Evolutionary conservation across 2,797 vertebrate species (phyloP).

Genomic region (Eleutherodactylus coqui): DNA sequence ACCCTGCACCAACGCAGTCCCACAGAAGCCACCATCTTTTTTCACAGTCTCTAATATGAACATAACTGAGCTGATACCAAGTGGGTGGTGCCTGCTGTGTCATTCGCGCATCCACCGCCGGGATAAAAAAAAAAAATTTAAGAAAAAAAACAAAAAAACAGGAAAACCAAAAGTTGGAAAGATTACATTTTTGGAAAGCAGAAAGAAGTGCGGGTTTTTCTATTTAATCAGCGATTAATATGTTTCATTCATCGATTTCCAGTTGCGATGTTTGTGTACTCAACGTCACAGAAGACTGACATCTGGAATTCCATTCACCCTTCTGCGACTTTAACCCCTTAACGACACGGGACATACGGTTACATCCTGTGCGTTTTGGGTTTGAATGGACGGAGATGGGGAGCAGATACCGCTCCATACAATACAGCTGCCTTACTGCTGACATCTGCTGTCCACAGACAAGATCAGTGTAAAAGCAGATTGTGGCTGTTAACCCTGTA

Average conservation of each 20-base stretch:
- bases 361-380: too few relatives aligned
- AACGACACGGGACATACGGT: too few relatives aligned
- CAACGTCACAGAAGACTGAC: background rate
- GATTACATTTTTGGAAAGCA: background rate
- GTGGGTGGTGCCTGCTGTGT: background rate
- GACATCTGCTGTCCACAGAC: too few relatives aligned
- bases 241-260: background rate
- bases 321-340: background rate
- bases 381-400: too few relatives aligned
- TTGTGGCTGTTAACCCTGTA: too few relatives aligned
- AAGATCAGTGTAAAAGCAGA: too few relatives aligned
- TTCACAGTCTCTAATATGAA: background rate
- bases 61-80: background rate
- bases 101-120: background rate
- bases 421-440: too few relatives aligned
- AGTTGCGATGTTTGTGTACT: background rate
- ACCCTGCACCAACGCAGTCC: too few relatives aligned
- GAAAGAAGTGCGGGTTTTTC: background rate
- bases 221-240: conserved; percentile 1
- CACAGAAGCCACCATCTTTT: too few relatives aligned
- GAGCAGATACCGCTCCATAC: too few relatives aligned
- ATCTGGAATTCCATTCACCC: background rate
- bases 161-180: background rate
- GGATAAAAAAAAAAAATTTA: too few relatives aligned
- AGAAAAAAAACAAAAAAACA: background rate